Base-by-base conservation (phyloP, 2,888 invertebrate genomes). In the Slavum lentiscoides region DNA sequence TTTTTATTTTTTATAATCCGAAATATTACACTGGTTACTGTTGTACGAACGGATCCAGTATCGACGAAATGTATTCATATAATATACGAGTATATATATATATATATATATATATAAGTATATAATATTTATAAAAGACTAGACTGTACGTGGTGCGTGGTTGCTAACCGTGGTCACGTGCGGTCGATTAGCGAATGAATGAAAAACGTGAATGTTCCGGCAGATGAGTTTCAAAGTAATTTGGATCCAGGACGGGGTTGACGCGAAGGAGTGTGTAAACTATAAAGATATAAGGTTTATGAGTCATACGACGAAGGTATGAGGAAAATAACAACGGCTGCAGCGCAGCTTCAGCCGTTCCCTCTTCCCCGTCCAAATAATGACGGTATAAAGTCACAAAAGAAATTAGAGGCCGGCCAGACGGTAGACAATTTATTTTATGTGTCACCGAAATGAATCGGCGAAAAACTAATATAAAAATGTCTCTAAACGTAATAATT, bases 181-280 rank as follows among this genome's bases (percentile, higher is more conserved):
- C 58, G n/a, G 21, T 2, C 19, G 59, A 61, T 68, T 76, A 68
- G n/a, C 15, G 49, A 76, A 61, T 43, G 39, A 66, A 74, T 55
- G 55, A 64, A 69, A 49, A 4, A n/a, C 58, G 53, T n/a, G 17
- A 53, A 53, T 30, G 59, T 59, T 30, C 58, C 13, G 15, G 49
- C 75, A 76, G 76, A 76, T 69, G 68, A 30, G 68, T 68, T 30
- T 17, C n/a, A 49, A 76, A 61, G 59, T 69, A 69, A 76, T 76
- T 61, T 76, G 11, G 58, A 30, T 61, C 43, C n/a, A 37, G 49
- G 43, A 58, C 9, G 19, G 49, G 19, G 30, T 59, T 49, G 23
- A 49, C 69, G 61, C 69, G 76, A 68, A 61, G 2, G 21, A 69
- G 61, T 61, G 68, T 69, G 68, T 68, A 61, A 76, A 76, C 76